A percentile compares a stretch with the other conserved stretches of the same genome.
Evolutionary conservation across 2,113 vertebrate species (phyloP).

Genomic region (Noturus placidus): DNA sequence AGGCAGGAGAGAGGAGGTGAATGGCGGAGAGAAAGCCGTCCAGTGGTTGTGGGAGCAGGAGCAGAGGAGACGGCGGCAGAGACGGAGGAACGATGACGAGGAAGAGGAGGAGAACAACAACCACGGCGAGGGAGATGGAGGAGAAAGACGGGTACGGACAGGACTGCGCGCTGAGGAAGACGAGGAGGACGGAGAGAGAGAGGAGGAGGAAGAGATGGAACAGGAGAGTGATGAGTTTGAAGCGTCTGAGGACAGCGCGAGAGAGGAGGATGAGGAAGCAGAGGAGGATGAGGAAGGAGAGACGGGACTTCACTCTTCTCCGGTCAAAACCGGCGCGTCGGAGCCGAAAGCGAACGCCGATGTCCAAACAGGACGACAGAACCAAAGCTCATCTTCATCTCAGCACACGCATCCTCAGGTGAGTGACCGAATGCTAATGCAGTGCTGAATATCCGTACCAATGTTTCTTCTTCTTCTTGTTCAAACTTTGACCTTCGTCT

Average conservation of each 20-base stretch:
- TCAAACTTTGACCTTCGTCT: background rate
- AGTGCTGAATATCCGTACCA: background rate
- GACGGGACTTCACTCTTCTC: conserved; percentile 67
- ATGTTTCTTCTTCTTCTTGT: background rate
- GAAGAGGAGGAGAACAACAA: conserved; percentile 76
- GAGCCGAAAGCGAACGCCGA: conserved; percentile 83
- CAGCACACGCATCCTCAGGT: conserved; percentile 39
- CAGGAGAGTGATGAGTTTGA: conserved; percentile 98
- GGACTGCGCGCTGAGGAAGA: conserved; percentile 72
- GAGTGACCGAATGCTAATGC: background rate
- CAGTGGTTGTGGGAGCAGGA: conserved; percentile 80
- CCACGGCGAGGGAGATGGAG: conserved; percentile 60
- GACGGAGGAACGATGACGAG: conserved; percentile 78
- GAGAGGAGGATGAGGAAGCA: conserved; percentile 82
- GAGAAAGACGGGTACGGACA: conserved; percentile 74
- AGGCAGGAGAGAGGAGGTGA: conserved; percentile 83
- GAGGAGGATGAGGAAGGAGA: conserved; percentile 85
- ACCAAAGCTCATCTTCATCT: conserved; percentile 76
- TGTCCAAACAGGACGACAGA: conserved; percentile 79
- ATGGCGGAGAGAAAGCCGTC: conserved; percentile 76
- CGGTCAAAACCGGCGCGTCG: conserved; percentile 81
- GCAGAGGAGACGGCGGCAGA: conserved; percentile 59
- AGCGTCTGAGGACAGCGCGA: conserved; percentile 90
- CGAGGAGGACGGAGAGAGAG: conserved; percentile 79
- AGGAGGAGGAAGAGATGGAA: conserved; percentile 97